Conservation (phyloP, 2,888 invertebrate species). For the Cephus rjabovi region DNA sequence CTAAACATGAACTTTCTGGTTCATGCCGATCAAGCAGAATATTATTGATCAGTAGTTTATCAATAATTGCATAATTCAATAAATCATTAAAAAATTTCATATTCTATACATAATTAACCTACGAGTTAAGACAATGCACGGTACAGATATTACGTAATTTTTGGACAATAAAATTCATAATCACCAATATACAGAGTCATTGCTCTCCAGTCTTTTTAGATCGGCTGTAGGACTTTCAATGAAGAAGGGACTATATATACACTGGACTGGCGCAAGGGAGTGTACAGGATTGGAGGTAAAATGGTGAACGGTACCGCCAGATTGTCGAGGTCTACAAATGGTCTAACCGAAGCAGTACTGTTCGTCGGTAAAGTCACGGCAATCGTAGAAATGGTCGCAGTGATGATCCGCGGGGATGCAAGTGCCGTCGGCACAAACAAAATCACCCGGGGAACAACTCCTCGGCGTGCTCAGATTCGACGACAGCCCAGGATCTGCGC, state of each 20-base stretch:
- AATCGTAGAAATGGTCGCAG: conserved; percentile 92
- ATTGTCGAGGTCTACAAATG: conserved; percentile 54
- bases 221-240: neutral
- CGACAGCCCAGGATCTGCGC: conserved; percentile 59
- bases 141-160: neutral
- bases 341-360: conserved; percentile 83
- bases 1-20: neutral
- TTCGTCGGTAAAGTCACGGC: conserved; percentile 91
- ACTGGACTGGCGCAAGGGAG: neutral
- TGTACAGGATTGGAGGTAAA: conserved; percentile 8
- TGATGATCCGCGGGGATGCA: conserved; percentile 83
- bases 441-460: conserved; percentile 66
- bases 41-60: neutral
- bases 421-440: conserved; percentile 74
- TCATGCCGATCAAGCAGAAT: neutral
- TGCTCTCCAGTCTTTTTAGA: neutral
- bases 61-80: neutral
- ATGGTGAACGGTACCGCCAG: conserved; percentile 39
- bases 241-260: conserved; percentile 5
- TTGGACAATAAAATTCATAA: neutral
- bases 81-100: neutral
- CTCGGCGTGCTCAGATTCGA: conserved; percentile 56
- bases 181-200: neutral
- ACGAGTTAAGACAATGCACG: neutral
- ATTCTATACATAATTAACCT: neutral